phyloP scores from a whole-genome alignment of 2,113 vertebrate genomes.

The Lagopus leucura region DNA sequence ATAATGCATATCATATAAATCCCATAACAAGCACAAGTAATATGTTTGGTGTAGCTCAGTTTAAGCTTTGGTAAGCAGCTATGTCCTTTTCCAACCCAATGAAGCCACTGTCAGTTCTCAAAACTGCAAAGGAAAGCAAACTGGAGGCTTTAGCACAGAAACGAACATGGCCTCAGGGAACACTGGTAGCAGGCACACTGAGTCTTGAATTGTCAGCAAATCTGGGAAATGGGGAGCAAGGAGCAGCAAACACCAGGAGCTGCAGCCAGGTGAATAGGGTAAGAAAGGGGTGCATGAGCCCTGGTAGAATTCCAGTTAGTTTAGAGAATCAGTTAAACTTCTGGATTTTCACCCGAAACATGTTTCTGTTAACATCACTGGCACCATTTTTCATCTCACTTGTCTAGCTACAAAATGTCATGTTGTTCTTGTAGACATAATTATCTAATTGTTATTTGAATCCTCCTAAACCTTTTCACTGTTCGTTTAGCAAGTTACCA shows the following conservation, averaged over 20 bases:
- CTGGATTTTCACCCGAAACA: background rate
- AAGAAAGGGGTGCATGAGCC: accelerated
- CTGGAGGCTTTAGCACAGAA: background rate
- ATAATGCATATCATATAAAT: background rate
- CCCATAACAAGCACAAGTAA: background rate
- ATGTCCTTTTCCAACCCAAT: background rate
- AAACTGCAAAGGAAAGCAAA: background rate
- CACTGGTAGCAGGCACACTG: background rate
- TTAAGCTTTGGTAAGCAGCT: background rate
- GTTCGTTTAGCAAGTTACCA: conserved; percentile 65
- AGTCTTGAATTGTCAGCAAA: background rate
- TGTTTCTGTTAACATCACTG: background rate
- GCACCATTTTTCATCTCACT: background rate
- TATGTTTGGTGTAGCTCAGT: background rate
- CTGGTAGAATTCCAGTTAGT: background rate
- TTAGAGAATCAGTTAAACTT: background rate
- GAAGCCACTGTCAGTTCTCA: background rate
- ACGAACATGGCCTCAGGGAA: background rate
- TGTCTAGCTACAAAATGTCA: conserved; percentile 18
- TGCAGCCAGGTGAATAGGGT: background rate
- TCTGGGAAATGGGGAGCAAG: background rate
- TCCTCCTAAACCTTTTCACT: conserved; percentile 66
- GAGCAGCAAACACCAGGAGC: background rate
- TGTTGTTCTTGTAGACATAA: conserved; percentile 59
- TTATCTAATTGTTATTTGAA: conserved; percentile 69